Evolutionary conservation across 2,113 vertebrate species (phyloP), one percentile per base, ranked within the genome.

Genomic region (Daphoenositta chrysoptera): DNA sequence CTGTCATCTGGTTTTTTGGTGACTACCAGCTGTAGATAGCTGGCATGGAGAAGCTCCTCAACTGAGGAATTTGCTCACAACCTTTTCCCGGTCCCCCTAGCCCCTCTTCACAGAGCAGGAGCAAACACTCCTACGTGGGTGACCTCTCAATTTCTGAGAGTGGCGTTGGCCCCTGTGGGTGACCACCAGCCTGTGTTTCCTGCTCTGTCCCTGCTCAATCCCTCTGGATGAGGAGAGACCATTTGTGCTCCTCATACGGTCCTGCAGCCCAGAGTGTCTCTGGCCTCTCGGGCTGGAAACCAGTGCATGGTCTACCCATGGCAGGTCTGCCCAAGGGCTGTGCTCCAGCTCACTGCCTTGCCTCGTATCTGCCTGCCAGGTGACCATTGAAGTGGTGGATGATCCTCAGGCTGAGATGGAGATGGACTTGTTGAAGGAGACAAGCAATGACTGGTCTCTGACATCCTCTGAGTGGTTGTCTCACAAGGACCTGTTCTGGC

Each of bases 321-420:
- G 24, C 45, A 48, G 45, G 15, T 44, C 68, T 58, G 54, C 56
- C 24, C 48, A 31, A 39, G 24, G 20, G 31, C 56, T 81, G n/a
- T 73, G 27, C 5, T 42, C 35, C 2, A 0, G 48, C 66, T 97
- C 63, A 69, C 68, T 53, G 33, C 35, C 28, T 9, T 21, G 60
- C 69, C 50, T 88, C 37, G 2, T 40, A 10, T 83, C 68, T 95
- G 72, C 44, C 87, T 44, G 71, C 45, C 83, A 99, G 99, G 99
- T 99, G 39, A 99, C 98, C 89, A 99, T 99, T 1, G 98, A 99
- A 96, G 99, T 99, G 61, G 98, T 99, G 58, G 98, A 99, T 33
- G 98, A 99, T 86, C 98, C 98, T 87, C 98, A 98, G 96, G 97
- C 99, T 6, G 98, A 99, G 95, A 98, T 98, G 35, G 98, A 99